These are phyloP conservation scores for Platygyra sinensis DNA, from an alignment of 64 coral and sea anemone genomes.

Conservation along the genomic window DNA sequence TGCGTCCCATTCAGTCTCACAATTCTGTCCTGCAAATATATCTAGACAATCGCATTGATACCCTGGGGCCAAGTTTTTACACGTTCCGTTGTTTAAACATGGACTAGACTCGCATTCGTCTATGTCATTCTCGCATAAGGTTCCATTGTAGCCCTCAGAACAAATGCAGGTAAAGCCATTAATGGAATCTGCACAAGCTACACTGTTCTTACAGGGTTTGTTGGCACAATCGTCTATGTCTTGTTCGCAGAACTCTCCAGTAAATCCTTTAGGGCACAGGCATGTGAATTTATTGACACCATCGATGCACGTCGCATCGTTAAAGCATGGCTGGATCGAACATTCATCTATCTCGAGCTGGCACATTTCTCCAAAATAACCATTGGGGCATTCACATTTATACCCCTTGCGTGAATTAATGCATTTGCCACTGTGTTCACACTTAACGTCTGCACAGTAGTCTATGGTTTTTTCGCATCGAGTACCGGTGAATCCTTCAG, in stretches of 20 bases:
- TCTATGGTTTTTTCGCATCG: slow-evolving; percentile 8
- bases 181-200: slow-evolving; percentile 33
- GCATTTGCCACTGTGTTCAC: neutral
- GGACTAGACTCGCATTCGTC: slow-evolving; percentile 36
- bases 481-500: neutral
- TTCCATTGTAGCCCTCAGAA: slow-evolving; percentile 40
- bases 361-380: slow-evolving; percentile 13
- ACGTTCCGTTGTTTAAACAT: slow-evolving; percentile 63
- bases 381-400: slow-evolving; percentile 1
- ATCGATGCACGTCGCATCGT: slow-evolving; percentile 44
- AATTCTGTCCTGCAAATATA: slow-evolving; percentile 37
- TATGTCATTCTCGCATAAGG: slow-evolving; percentile 27
- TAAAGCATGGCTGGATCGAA: slow-evolving; percentile 13
- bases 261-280: slow-evolving; percentile 15
- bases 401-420: slow-evolving; percentile 6
- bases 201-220: slow-evolving; percentile 47
- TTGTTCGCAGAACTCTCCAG: slow-evolving; percentile 37
- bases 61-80: slow-evolving; percentile 38
- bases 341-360: slow-evolving; percentile 21
- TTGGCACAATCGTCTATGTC: slow-evolving; percentile 46
- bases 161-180: slow-evolving; percentile 46
- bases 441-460: neutral
- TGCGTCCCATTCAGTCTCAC: slow-evolving; percentile 35
- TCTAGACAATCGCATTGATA: slow-evolving; percentile 33
- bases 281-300: slow-evolving; percentile 31